Evolutionary conservation across 2,888 invertebrate species (phyloP).

Genomic region (Loripinus fragilis): DNA sequence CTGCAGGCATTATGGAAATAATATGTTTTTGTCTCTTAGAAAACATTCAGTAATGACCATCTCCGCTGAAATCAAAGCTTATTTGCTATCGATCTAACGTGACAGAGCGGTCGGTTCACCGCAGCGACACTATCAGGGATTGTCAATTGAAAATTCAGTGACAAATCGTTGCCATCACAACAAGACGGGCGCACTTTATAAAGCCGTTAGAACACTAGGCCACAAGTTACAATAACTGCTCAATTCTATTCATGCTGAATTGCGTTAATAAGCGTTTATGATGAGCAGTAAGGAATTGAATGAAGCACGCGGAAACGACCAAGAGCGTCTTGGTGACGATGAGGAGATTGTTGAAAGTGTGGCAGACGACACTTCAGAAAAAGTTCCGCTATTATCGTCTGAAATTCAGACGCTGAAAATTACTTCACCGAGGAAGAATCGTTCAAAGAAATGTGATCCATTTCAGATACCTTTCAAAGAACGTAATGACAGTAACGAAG

Average conservation of each 20-base stretch:
- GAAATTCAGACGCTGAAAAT: conserved; percentile 6
- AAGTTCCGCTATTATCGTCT: background rate
- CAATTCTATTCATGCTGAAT: background rate
- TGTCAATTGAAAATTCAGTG: background rate
- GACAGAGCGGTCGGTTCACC: background rate
- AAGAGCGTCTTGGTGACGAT: background rate
- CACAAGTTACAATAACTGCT: background rate
- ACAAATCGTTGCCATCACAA: conserved; percentile 17
- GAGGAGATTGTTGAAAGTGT: background rate
- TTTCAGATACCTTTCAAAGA: background rate
- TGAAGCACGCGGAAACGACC: background rate
- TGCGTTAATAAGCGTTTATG: background rate
- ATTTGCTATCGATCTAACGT: background rate
- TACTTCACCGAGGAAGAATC: background rate
- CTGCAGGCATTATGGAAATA: no score
- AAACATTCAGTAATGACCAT: no score
- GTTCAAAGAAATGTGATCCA: background rate
- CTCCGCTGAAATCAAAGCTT: background rate
- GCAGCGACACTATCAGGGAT: background rate
- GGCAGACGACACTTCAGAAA: background rate
- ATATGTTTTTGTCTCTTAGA: no score
- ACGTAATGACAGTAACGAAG: background rate
- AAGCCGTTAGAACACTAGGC: background rate
- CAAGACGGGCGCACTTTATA: background rate
- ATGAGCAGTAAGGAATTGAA: background rate